Conservation (phyloP, 23 tunicate genomes). For the Aplidium turbinatum region DNA sequence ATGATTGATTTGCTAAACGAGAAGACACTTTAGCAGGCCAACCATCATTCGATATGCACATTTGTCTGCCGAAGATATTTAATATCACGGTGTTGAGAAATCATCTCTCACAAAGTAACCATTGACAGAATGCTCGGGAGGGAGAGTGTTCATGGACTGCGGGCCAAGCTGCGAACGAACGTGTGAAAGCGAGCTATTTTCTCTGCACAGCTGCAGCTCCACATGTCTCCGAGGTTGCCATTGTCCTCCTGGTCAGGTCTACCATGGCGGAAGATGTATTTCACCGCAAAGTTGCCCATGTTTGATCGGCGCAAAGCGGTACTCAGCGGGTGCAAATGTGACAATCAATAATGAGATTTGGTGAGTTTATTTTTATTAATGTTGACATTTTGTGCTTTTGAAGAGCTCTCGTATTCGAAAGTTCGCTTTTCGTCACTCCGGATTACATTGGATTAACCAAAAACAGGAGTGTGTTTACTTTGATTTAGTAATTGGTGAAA, state of each 20-base stretch:
- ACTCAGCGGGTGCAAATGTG: conserved; percentile 30
- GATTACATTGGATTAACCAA: not conserved
- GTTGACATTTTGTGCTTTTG: not conserved
- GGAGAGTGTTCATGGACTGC: conserved; percentile 73
- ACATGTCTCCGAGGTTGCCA: conserved; percentile 86
- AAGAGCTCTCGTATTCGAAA: not conserved
- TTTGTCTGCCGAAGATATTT: too few relatives aligned
- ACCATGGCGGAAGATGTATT: conserved; percentile 40
- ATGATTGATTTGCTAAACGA: too few relatives aligned
- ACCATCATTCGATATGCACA: too few relatives aligned
- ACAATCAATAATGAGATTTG: conserved; percentile 83
- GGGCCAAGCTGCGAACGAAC: conserved; percentile 95
- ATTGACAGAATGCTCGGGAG: conserved; percentile 66
- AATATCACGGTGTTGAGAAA: too few relatives aligned
- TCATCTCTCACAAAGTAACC: not conserved
- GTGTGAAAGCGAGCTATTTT: conserved; percentile 32
- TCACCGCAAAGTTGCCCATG: conserved; percentile 66
- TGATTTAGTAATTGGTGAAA: too few relatives aligned
- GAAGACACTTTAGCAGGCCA: too few relatives aligned
- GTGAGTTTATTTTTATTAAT: conserved; percentile 36
- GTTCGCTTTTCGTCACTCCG: not conserved
- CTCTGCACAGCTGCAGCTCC: conserved; percentile 45
- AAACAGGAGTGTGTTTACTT: too few relatives aligned
- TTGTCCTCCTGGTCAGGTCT: conserved; percentile 69
- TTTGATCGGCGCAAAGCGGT: conserved; percentile 37